Base-by-base conservation (phyloP, 2,113 vertebrate species). In the Neogobius melanostomus region DNA sequence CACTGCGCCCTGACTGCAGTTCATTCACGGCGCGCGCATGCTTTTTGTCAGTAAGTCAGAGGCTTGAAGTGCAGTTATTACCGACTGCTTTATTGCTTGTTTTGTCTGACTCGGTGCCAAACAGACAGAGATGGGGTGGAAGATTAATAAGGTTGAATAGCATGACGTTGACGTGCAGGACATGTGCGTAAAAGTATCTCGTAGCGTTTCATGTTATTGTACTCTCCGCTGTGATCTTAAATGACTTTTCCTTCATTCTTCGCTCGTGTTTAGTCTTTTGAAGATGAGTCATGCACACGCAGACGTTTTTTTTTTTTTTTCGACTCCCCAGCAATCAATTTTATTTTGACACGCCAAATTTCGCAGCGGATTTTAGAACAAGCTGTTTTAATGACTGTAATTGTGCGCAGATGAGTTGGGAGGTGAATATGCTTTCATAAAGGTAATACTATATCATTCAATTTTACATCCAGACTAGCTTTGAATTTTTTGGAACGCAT, bases 131-230 rank as follows among this genome's bases (percentile, higher is more conserved):
- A 72, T 50, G 49, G 64, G 66, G n/a, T 56, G n/a, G 44, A 16
- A 68, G 63, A 77, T 56, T 68, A 68, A 80, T 52, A 47, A 43
- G 43, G 64, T 69, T 68, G 59, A 73, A 64, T 54, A 75, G 77
- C 66, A 64, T 67, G 78, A 67, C 51, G 47, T 3, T 57, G 17
- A 46, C 57, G 43, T n/a, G 14, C 56, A 45, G 57, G 62, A 80
- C 69, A 77, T 50, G 72, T 70, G 75, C 70, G 72, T 69, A 67
- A 28, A 15, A 42, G 21, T 59, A 46, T 77, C 68, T 10, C 51
- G 53, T 69, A 7, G 65, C 52, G 42, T 48, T 21, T 17, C 11
- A 62, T 77, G 64, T 75, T 49, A 72, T 46, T 77, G 52, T 50
- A 63, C 67, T 75, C 77, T 63, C 60, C 46, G 49, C 62, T 68